phyloP scores from a whole-genome alignment of 2,797 vertebrate species.

The Siniperca scherzeri region DNA sequence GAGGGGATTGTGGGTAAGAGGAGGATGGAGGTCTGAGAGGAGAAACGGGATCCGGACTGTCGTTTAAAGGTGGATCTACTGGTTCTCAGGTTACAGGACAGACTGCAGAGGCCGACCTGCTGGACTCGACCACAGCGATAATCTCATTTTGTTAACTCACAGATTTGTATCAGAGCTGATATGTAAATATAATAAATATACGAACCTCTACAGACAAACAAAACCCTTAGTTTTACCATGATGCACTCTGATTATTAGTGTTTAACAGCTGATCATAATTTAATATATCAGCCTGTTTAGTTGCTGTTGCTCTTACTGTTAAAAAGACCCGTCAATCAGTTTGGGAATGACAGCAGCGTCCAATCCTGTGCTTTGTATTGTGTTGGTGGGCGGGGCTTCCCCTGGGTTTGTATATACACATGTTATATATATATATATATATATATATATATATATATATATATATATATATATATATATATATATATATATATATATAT shows the following conservation, averaged over 20 bases:
- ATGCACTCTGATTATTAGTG: neutral
- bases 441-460: too few relatives aligned
- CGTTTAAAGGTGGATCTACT: neutral
- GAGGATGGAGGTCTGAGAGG: conserved; percentile 34
- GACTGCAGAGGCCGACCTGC: neutral
- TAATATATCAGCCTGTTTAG: neutral
- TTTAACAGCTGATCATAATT: neutral
- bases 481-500: too few relatives aligned
- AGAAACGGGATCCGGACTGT: conserved; percentile 13
- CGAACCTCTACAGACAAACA: neutral
- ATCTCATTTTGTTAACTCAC: neutral
- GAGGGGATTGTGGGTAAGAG: conserved; percentile 43
- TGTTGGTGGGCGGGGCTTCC: too few relatives aligned
- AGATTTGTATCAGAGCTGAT: too few relatives aligned
- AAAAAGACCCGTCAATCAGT: too few relatives aligned
- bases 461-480: too few relatives aligned
- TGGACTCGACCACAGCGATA: neutral
- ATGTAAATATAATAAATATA: too few relatives aligned
- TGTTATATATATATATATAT: too few relatives aligned
- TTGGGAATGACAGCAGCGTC: too few relatives aligned
- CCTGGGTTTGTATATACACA: too few relatives aligned
- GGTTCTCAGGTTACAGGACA: conserved; percentile 15
- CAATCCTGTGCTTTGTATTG: too few relatives aligned
- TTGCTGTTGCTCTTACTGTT: too few relatives aligned
- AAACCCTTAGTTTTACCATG: neutral